Evolutionary conservation across 2,888 invertebrate species (phyloP).

Genomic region (Ellobium chinense): DNA sequence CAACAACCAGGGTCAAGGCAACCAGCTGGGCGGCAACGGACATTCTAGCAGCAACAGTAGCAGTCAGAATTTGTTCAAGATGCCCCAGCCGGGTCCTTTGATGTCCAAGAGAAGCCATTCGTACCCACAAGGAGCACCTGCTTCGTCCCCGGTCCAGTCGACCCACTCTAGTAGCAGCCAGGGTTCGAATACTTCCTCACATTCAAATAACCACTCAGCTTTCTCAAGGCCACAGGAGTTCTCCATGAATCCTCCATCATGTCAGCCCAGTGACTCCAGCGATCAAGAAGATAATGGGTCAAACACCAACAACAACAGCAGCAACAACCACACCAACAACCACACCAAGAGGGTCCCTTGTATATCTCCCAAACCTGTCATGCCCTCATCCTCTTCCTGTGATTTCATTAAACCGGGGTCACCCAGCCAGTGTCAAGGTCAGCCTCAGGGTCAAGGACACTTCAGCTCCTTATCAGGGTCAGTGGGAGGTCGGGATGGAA

Average conservation of each 20-base stretch:
- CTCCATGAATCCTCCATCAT: constrained; percentile 7
- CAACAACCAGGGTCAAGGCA: constrained; percentile 1
- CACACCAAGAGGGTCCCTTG: constrained; percentile 27
- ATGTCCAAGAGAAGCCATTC: constrained; percentile 62
- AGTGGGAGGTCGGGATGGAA: constrained; percentile 20
- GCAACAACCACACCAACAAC: background rate
- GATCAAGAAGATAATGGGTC: constrained; percentile 30
- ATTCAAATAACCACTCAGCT: constrained; percentile 15
- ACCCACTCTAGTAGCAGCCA: constrained; percentile 35
- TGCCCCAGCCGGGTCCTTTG: constrained; percentile 67
- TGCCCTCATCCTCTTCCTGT: constrained; percentile 35
- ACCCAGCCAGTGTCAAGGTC: constrained; percentile 18
- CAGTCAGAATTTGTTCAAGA: constrained; percentile 62
- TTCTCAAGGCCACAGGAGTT: constrained; percentile 36
- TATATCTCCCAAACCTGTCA: constrained; percentile 25
- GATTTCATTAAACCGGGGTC: constrained; percentile 38
- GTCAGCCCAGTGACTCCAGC: constrained; percentile 37
- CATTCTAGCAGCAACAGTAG: constrained; percentile 65
- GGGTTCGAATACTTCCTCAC: constrained; percentile 31
- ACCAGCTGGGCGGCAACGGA: constrained; percentile 65
- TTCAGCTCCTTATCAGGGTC: background rate
- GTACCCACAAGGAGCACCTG: constrained; percentile 63
- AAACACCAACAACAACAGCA: background rate
- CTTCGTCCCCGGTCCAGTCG: constrained; percentile 51
- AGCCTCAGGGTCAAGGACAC: constrained; percentile 23